Evolutionary conservation across 1,140 invertebrate genomes (phyloP).

Genomic region (Cephus cinctus): DNA sequence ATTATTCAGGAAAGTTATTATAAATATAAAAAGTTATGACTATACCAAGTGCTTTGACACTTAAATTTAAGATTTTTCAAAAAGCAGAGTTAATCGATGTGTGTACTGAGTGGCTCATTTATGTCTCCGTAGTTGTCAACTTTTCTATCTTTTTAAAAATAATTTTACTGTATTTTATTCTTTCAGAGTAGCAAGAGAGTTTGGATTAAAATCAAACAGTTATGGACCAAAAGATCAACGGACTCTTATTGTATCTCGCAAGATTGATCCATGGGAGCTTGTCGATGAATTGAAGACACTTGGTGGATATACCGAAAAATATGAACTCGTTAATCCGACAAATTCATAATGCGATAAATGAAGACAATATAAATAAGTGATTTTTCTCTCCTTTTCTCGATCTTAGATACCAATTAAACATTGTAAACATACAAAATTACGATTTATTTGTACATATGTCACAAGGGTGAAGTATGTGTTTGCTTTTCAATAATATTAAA

Average conservation of each 20-base stretch:
- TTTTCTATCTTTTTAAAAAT: too few species aligned
- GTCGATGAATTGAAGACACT: conserved; percentile 35
- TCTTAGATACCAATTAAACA: conserved; percentile 5
- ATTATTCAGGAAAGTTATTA: not conserved
- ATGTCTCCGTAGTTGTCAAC: too few species aligned
- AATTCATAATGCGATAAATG: not conserved
- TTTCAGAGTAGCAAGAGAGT: conserved; percentile 38
- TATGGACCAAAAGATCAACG: conserved; percentile 37
- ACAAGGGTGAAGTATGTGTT: not conserved
- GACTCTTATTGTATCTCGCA: conserved; percentile 40
- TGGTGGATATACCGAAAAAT: conserved; percentile 42
- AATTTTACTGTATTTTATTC: conserved; percentile 10
- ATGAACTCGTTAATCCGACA: conserved; percentile 40
- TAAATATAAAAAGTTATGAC: too few species aligned
- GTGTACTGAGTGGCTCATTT: too few species aligned
- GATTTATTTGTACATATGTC: not conserved
- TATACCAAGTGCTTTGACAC: too few species aligned
- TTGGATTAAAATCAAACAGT: conserved; percentile 47
- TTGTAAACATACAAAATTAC: not conserved
- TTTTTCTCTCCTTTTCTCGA: conserved; percentile 1
- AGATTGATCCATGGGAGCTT: conserved; percentile 35
- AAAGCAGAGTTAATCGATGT: too few species aligned
- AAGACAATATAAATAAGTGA: not conserved
- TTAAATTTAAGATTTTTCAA: too few species aligned
- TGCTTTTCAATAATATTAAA: not conserved